Conservation (phyloP, 2,797 vertebrate genomes). For the Cossypha caffra region DNA sequence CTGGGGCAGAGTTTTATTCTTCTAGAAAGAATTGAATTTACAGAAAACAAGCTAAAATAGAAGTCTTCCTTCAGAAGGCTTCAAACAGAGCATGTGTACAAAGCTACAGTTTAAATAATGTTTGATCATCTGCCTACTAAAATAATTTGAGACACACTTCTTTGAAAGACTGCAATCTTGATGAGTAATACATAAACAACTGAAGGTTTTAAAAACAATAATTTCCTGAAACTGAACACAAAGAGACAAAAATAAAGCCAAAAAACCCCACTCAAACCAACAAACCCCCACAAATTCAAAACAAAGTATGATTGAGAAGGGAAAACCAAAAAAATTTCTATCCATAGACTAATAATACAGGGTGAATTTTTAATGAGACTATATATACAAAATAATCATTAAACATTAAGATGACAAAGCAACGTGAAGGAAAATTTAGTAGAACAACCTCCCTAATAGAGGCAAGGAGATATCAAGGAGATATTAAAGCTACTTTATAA, state of each 20-base stretch:
- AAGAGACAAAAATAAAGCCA: background rate
- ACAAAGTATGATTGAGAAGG: background rate
- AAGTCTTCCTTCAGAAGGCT: background rate
- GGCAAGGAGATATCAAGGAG: background rate
- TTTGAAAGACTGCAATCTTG: background rate
- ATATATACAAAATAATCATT: background rate
- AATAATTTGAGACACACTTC: background rate
- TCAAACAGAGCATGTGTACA: background rate
- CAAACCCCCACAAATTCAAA: background rate
- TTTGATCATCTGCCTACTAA: background rate
- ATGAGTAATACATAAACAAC: background rate
- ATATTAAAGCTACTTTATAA: background rate
- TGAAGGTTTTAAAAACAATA: background rate
- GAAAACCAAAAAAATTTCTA: background rate
- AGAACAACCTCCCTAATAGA: background rate
- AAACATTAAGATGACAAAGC: background rate
- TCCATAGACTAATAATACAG: background rate
- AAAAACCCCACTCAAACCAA: rapidly evolving
- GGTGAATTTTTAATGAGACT: background rate
- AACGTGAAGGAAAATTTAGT: background rate
- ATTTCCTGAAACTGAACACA: background rate
- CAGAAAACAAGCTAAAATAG: background rate
- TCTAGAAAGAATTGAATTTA: background rate
- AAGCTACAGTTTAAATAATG: background rate
- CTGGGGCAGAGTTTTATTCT: background rate